Evolutionary conservation across 2,113 vertebrate genomes (phyloP).

Genomic region (Recurvirostra avosetta): DNA sequence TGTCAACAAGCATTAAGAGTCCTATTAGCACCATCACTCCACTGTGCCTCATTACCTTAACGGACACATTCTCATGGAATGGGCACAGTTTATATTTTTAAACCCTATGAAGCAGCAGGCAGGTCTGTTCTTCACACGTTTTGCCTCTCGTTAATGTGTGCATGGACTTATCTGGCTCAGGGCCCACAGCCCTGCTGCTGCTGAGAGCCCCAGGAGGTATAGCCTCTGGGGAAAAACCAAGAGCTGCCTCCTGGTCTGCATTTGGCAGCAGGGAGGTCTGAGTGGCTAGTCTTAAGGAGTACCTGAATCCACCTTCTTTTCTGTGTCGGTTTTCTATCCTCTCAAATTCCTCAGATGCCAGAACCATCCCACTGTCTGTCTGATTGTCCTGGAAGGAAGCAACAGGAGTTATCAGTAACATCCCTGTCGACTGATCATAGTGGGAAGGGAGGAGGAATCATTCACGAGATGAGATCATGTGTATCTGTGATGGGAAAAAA

Average conservation of each 20-base stretch:
- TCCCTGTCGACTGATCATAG: conserved; percentile 5
- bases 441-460: not conserved
- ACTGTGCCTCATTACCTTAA: not conserved
- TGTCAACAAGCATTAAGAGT: not conserved
- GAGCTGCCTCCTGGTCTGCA: conserved; percentile 7
- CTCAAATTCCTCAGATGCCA: conserved; percentile 96
- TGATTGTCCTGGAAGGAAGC: conserved; percentile 88
- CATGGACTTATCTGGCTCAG: not conserved
- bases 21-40: not conserved
- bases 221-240: not conserved
- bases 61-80: not conserved
- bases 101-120: conserved; percentile 6
- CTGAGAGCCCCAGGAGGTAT: not conserved
- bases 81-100: not conserved
- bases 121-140: not conserved
- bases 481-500: not conserved
- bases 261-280: not conserved
- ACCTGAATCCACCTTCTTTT: conserved; percentile 79
- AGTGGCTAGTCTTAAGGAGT: conserved; percentile 32
- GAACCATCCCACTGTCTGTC: conserved; percentile 98
- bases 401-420: conserved; percentile 52
- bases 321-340: conserved; percentile 87
- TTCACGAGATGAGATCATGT: not conserved
- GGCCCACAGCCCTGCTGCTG: not conserved
- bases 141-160: not conserved